Base-by-base conservation (phyloP, 2,113 vertebrate genomes). In the Lutjanus erythropterus region DNA sequence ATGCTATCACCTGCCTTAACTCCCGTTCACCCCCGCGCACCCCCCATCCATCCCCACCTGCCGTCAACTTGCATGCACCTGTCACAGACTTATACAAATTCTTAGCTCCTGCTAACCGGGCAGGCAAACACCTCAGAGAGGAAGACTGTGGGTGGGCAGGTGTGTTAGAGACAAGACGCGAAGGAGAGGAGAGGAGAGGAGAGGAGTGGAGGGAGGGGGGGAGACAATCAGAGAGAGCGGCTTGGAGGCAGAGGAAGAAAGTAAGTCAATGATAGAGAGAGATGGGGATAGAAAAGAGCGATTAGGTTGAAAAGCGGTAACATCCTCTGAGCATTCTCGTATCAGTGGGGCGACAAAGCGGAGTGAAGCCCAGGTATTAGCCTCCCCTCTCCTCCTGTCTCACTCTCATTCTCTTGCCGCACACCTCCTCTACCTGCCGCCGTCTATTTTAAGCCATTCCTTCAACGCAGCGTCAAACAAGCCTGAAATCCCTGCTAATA, bases 401-500 rank as follows among this genome's bases (percentile, higher is more conserved):
- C 72, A n/a, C 73, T 72, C 60, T 73, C 88, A 58, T 81, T 85
- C 86, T 83, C 70, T 58, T 55, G 18, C 73, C 75, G 39, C 62
- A 10, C 74, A 79, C 79, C 83, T 87, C 71, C 53, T 82, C 83
- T 86, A 92, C 92, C 92, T 92, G 93, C 88, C 71, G 78, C 82
- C 75, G 83, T 93, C 94, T 95, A 92, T 95, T 95, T 96, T 96
- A 95, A 95, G 93, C 93, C 86, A 86, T 94, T 88, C 88, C 89
- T 94, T 93, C 82, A 93, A 88, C 87, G 73, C 61, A 64, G 84
- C 74, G 73, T 96, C 95, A 95, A 94, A 93, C 90, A 94, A 95
- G 93, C 92, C 93, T 85, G 82, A 96, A 96, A 95, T 95, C 94
- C 94, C 93, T 93, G 91, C 91, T 95, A 95, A 95, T 95, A 94